Conservation (phyloP, 2,113 vertebrate genomes). For the Peromyscus californicus region DNA sequence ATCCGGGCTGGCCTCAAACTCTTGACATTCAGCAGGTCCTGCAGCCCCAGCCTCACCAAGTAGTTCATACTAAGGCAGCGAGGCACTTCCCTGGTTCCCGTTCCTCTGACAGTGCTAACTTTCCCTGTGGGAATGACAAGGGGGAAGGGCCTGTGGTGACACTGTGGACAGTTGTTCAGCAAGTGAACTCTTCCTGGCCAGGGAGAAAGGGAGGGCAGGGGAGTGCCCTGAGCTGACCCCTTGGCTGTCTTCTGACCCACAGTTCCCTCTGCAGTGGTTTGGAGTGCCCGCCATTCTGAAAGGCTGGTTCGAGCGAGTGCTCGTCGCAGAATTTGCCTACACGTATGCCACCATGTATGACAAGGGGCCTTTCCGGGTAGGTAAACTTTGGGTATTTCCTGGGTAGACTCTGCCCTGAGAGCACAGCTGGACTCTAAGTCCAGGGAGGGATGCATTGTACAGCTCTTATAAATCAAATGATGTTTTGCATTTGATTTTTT, state of each 20-base stretch:
- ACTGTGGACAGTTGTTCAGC: background rate
- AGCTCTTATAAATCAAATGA: background rate
- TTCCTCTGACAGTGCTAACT: background rate
- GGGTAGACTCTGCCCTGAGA: background rate
- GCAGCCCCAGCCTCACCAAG: background rate
- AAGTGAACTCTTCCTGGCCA: background rate
- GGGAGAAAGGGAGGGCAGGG: fast-evolving
- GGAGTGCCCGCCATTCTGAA: slow-evolving; percentile 91
- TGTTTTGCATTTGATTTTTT: background rate
- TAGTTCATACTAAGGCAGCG: background rate
- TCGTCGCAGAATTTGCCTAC: slow-evolving; percentile 88
- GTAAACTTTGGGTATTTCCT: background rate
- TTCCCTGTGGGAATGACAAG: background rate
- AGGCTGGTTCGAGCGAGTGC: slow-evolving; percentile 91
- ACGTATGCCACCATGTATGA: slow-evolving; percentile 84
- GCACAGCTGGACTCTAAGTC: background rate
- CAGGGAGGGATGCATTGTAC: background rate
- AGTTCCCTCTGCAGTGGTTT: slow-evolving; percentile 93
- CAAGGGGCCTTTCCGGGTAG: slow-evolving; percentile 89
- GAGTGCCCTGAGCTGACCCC: background rate
- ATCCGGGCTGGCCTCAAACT: background rate
- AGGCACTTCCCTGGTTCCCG: no score
- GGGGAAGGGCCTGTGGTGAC: background rate
- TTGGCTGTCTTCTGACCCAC: background rate
- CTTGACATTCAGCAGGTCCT: background rate